These are phyloP conservation scores for Oceanodroma tethys DNA, from an alignment of 2,113 vertebrate species.

Conservation along the genomic window DNA sequence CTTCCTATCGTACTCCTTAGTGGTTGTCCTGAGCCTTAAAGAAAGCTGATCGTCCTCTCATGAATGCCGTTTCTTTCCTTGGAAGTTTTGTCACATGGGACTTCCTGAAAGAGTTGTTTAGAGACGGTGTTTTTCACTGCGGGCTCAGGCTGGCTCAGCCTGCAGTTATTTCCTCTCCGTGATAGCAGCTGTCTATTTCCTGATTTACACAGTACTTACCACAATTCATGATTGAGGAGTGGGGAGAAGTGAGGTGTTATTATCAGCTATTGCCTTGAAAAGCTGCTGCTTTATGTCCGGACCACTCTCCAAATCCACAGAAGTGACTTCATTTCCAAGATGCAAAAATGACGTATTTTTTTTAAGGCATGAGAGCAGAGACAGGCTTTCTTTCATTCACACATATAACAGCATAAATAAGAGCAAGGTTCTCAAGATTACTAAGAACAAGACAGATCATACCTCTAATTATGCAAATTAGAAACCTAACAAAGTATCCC, in stretches of 20 bases:
- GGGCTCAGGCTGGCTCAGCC: not conserved
- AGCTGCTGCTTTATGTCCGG: not conserved
- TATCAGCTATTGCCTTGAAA: not conserved
- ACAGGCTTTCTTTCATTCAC: not conserved
- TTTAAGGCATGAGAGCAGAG: not conserved
- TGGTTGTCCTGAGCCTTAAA: not conserved
- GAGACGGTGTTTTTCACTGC: not conserved
- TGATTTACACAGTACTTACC: not conserved
- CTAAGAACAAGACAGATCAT: not conserved
- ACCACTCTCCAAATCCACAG: not conserved
- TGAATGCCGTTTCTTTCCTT: not conserved
- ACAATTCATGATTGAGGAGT: not conserved
- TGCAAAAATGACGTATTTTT: fast-evolving
- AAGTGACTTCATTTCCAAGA: not conserved
- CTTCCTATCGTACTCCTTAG: not conserved
- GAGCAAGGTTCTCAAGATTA: not conserved
- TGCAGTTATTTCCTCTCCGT: not conserved
- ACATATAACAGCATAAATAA: not conserved
- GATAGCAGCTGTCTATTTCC: not conserved
- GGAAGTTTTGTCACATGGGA: not conserved
- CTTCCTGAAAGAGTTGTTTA: not conserved
- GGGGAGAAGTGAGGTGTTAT: not conserved
- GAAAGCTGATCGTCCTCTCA: not conserved
- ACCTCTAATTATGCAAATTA: not conserved
- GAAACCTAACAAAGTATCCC: not conserved